Evolutionary conservation across 2,113 vertebrate species (phyloP).

Genomic region (Genyomyrus donnyi): DNA sequence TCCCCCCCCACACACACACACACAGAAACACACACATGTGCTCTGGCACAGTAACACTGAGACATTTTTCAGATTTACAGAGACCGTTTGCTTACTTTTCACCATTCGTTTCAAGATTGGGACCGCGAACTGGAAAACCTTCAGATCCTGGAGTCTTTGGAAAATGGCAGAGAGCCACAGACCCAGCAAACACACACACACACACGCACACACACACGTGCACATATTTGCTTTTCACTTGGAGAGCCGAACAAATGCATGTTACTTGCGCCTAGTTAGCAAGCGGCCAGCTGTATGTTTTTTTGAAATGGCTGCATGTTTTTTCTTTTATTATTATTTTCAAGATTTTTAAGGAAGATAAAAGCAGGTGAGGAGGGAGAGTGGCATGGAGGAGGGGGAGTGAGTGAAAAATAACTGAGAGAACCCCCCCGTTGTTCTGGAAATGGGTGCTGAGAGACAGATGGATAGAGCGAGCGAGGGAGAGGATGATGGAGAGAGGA

Average conservation of each 20-base stretch:
- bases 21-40: background rate
- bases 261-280: background rate
- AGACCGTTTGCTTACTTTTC: background rate
- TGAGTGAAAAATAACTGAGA: background rate
- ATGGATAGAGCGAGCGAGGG: constrained; percentile 24
- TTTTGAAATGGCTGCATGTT: background rate
- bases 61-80: background rate
- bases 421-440: background rate
- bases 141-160: background rate
- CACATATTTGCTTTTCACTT: background rate
- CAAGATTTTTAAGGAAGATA: background rate
- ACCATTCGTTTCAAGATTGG: background rate
- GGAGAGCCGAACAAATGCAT: background rate
- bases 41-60: background rate
- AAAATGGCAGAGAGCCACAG: background rate
- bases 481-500: constrained; percentile 31
- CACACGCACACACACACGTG: background rate
- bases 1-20: too few relatives aligned
- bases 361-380: background rate
- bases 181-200: background rate
- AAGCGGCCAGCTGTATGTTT: background rate
- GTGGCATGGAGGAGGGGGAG: background rate
- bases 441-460: constrained; percentile 22
- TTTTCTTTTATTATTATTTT: background rate
- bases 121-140: background rate